A percentile compares a stretch with the other conserved stretches of the same genome.
Evolutionary conservation across 2,113 vertebrate species (phyloP).

Genomic region (Pelmatolapia mariae): DNA sequence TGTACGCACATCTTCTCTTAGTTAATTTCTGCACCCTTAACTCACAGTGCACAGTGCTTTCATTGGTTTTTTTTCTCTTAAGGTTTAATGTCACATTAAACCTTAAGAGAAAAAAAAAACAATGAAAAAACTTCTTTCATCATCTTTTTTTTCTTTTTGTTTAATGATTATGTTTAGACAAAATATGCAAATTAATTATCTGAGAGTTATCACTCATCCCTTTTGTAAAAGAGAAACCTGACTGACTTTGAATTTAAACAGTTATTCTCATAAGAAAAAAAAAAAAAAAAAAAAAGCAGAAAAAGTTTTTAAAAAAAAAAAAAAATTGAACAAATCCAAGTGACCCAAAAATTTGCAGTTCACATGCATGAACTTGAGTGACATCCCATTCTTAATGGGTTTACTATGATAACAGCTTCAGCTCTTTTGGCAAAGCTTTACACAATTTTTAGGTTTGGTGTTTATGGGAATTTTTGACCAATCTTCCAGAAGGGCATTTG

Average conservation of each 20-base stretch:
- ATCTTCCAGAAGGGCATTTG: neutral
- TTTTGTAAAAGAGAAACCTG: neutral
- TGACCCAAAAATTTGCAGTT: neutral
- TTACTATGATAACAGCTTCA: neutral
- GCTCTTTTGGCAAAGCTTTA: neutral
- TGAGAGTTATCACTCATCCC: neutral
- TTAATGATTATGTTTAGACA: neutral
- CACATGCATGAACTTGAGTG: neutral
- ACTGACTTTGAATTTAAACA: neutral
- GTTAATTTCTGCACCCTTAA: neutral
- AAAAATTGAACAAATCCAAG: neutral
- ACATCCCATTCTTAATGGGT: neutral
- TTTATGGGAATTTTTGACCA: neutral
- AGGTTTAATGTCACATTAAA: neutral
- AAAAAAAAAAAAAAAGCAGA: neutral
- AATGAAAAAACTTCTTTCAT: neutral
- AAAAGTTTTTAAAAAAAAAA: neutral
- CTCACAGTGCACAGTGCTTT: neutral
- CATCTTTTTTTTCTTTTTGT: neutral
- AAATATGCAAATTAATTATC: neutral
- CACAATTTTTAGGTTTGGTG: neutral
- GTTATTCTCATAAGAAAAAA: neutral
- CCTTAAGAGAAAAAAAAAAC: neutral
- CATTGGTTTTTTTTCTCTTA: too few species aligned
- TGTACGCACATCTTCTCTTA: neutral